Base-by-base conservation (phyloP, 2,113 vertebrate genomes). In the Orthonyx spaldingii region DNA sequence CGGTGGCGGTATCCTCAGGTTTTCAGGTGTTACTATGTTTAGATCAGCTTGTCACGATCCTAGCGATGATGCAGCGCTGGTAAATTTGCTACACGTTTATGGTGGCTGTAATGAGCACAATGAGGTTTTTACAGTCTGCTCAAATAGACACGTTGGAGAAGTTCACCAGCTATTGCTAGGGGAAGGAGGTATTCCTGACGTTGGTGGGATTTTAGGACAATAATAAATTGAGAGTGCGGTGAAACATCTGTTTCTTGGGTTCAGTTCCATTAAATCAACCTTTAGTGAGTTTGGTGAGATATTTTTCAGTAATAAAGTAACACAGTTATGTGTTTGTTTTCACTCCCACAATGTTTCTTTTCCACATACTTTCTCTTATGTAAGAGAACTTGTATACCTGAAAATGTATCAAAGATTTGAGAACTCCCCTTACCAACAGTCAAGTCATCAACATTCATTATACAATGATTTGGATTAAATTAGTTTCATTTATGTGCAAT, bases 321-420 rank as follows among this genome's bases (percentile, higher is more conserved):
- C 24, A 19, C 13, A 37, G 35, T 21, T 46, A 6, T 6, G 3
- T 26, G 23, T 64, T 72, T 64, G 23, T 30, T 76, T 66, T 49
- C 33, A 35, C 20, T 91, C 35, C 33, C 61, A 32, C 61, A 49
- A 2, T 61, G 7, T 56, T 61, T 33, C 17, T 89, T 78, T 68
- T 32, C 49, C 28, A 3, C 10, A 75, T 63, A 16, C 9, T 52
- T n/a, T n/a, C n/a, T n/a, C n/a, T n/a, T n/a, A 0, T 4, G 1
- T 41, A 41, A 41, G 12, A 39, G 22, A 72, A 50, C 46, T 80
- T 42, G 4, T 37, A 6, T 44, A 53, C 19, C 18, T 71, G 11
- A 37, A 70, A 66, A 23, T 4, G 5, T 14, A 12, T 33, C 32
- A 44, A 84, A 92, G 15, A 24, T 64, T 47, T 3, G 10, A 87